Conservation (phyloP, 1,140 invertebrate genomes). For the Hycleus cichorii region DNA sequence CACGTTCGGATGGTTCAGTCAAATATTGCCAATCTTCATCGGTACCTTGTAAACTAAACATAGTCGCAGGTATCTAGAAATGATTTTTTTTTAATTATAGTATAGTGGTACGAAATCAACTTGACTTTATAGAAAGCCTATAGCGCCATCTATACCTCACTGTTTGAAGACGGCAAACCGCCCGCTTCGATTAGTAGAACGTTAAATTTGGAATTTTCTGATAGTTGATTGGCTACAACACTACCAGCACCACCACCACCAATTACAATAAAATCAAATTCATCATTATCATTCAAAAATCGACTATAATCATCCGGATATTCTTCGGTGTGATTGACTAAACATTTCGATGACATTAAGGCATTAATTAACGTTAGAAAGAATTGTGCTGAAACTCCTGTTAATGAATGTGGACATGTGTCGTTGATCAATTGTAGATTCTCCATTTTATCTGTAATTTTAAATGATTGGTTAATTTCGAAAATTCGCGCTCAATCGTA, state of each 20-base stretch:
- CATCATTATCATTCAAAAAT: constrained; percentile 16
- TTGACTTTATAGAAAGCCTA: not conserved
- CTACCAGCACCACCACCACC: constrained; percentile 27
- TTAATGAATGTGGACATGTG: constrained; percentile 12
- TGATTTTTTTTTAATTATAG: not conserved
- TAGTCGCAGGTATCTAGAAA: constrained; percentile 20
- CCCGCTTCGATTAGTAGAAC: constrained; percentile 30
- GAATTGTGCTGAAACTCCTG: constrained; percentile 18
- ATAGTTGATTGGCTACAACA: constrained; percentile 25
- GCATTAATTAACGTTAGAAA: constrained; percentile 25
- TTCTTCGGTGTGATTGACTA: constrained; percentile 8
- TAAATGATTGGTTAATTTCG: too few species aligned
- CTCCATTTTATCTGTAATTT: not conserved
- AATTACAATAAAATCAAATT: constrained; percentile 32
- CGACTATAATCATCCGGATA: constrained; percentile 18
- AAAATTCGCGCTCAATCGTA: too few species aligned
- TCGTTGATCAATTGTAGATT: not conserved
- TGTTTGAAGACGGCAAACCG: constrained; percentile 18
- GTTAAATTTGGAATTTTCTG: constrained; percentile 23
- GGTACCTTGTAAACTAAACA: constrained; percentile 20
- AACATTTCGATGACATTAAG: constrained; percentile 17
- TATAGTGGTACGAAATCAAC: not conserved
- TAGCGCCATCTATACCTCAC: constrained; percentile 18
- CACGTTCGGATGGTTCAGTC: constrained; percentile 72
- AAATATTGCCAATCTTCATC: constrained; percentile 77